Conservation (phyloP, 2,888 invertebrate genomes). For the Eilema caniola region DNA sequence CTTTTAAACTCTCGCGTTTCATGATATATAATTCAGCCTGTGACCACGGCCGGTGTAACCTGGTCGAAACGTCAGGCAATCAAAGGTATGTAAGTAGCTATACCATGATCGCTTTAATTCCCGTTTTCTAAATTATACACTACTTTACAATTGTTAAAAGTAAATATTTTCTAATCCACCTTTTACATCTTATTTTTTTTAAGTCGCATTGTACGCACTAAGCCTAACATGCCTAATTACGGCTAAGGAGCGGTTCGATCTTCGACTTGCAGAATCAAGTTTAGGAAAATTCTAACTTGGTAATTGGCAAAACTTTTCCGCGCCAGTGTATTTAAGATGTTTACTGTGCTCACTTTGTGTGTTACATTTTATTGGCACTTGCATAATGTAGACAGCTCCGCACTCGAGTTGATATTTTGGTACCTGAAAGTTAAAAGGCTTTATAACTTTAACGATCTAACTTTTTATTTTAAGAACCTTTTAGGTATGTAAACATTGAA, state of each 20-base stretch:
- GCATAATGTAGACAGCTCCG: constrained; percentile 23
- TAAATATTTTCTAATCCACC: no score
- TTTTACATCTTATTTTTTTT: no score
- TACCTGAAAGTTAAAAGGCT: neutral
- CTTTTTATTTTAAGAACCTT: neutral
- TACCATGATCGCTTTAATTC: no score
- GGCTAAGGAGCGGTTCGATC: constrained; percentile 53
- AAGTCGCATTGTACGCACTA: constrained; percentile 26
- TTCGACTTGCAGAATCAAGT: constrained; percentile 56
- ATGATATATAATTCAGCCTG: no score
- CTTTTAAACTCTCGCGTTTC: no score
- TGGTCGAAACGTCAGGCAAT: no score
- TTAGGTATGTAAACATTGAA: neutral
- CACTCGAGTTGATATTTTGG: constrained; percentile 6
- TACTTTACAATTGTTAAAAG: no score
- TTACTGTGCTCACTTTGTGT: constrained; percentile 39
- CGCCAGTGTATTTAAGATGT: constrained; percentile 55
- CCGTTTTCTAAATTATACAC: no score
- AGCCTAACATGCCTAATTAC: constrained; percentile 53
- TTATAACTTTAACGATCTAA: neutral
- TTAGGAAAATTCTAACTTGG: constrained; percentile 52
- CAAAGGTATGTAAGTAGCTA: no score
- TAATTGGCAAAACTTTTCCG: constrained; percentile 56
- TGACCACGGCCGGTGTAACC: no score
- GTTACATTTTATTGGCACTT: constrained; percentile 41